Evolutionary conservation across 2,888 invertebrate species (phyloP).

Genomic region (Andrena chrysosceles): DNA sequence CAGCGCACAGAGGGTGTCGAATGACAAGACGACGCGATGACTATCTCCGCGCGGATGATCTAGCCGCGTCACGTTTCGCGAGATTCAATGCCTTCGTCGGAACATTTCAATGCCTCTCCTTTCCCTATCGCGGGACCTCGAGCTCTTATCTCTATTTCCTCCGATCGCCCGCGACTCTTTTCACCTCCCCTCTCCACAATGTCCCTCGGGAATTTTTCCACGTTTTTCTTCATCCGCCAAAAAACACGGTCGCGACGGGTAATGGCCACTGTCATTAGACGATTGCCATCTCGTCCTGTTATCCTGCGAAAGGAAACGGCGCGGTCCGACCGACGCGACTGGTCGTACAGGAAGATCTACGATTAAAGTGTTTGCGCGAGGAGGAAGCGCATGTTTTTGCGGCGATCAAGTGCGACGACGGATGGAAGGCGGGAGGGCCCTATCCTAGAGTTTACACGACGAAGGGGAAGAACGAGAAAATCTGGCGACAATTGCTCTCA

Average conservation of each 20-base stretch:
- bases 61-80: constrained; percentile 24
- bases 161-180: neutral
- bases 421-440: constrained; percentile 16
- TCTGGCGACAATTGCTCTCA: neutral
- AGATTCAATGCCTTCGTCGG: neutral
- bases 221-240: constrained; percentile 5
- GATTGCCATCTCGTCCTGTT: constrained; percentile 27
- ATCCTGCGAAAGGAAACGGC: constrained; percentile 52
- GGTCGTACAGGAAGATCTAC: constrained; percentile 58
- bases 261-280: constrained; percentile 46
- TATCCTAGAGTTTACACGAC: neutral
- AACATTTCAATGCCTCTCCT: neutral
- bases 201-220: neutral
- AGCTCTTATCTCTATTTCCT: neutral
- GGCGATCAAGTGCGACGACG: constrained; percentile 30
- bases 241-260: constrained; percentile 10
- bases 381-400: constrained; percentile 51
- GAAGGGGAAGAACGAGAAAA: neutral
- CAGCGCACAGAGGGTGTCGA: constrained; percentile 49
- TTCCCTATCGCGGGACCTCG: neutral
- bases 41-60: constrained; percentile 49
- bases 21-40: constrained; percentile 56
- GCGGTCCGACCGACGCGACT: constrained; percentile 27
- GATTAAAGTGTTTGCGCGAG: constrained; percentile 47
- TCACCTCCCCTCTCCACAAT: no score